Evolutionary conservation across 2,888 invertebrate species (phyloP).

Genomic region (Amphipyra berbera): DNA sequence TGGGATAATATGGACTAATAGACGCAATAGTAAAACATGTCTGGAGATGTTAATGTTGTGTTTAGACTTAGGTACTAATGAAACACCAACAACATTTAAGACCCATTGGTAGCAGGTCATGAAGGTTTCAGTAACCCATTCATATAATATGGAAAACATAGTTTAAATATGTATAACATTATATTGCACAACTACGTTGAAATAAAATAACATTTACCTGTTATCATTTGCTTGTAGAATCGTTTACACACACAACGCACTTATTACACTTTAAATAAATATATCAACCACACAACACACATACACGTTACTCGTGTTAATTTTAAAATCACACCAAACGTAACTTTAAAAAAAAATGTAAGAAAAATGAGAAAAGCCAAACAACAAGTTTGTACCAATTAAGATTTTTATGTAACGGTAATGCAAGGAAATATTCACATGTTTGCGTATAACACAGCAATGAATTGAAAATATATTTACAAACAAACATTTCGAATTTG

Average conservation of each 20-base stretch:
- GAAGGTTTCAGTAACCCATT: no score
- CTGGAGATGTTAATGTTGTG: no score
- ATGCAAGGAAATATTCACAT: constrained; percentile 3
- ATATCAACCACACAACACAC: constrained; percentile 19
- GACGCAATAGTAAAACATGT: no score
- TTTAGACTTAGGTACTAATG: no score
- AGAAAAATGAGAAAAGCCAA: constrained; percentile 5
- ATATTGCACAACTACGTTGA: neutral
- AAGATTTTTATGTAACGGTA: constrained; percentile 20
- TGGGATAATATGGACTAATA: no score
- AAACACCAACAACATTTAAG: no score
- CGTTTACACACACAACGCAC: constrained; percentile 6
- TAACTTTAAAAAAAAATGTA: neutral
- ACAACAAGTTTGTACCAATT: constrained; percentile 18
- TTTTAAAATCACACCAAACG: constrained; percentile 3
- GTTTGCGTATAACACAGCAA: neutral
- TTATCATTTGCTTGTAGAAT: neutral
- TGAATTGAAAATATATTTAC: neutral
- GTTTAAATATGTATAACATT: no score
- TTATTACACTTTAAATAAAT: constrained; percentile 5
- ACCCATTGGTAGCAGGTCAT: no score
- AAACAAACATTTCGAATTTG: neutral
- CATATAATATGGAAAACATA: no score
- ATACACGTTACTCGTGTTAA: neutral
- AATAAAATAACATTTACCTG: constrained; percentile 20